Base-by-base conservation (phyloP, 2,797 vertebrate species). In the Atherinosoma microstoma region DNA sequence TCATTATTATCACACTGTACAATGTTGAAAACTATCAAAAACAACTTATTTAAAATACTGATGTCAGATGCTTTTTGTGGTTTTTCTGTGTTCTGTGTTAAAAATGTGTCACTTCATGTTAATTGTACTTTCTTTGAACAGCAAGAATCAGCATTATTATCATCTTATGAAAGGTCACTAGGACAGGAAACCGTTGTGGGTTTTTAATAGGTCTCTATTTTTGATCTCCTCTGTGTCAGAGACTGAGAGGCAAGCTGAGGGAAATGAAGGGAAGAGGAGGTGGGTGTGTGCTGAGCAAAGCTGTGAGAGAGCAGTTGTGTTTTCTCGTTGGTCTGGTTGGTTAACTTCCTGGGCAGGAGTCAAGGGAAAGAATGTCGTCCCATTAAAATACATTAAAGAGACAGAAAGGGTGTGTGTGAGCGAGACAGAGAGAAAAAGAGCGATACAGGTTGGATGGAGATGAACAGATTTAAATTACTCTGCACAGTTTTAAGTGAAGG, bases 251-350 rank as follows among this genome's bases (percentile, higher is more conserved):
- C 29, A 34, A 24, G 16, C 18, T 35, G 30, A 47, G 24, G 24
- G 18, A 53, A 34, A 54, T 2, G 34, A 16, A 54, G 24, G 24
- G 40, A 15, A 11, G 10, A 4, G 29, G 15, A 32, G 15, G 57
- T 58, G 78, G 76, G 81, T 67, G 86, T 81, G 80, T 58, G 34
- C 49, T 10, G 45, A 42, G 51, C 34, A 53, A 36, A 66, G 53
- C 73, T 56, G 34, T 75, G 58, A 64, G 56, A 70, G 60, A 60
- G 40, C 51, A 71, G 62, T 69, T 73, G 29, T 76, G 51, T 78
- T 76, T 83, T 89, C 91, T 67, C 0, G 91, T 89, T 54, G 56
- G 72, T 89, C 91, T 84, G 91, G 91, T 93, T 86, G 63, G 88
- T 89, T 73, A 27, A 89, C 75, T 89, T 66, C 64, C 74, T 64